A percentile compares a stretch with the other conserved stretches of the same genome.
phyloP scores from a whole-genome alignment of 1,140 invertebrate genomes.

The Sipha flava region DNA sequence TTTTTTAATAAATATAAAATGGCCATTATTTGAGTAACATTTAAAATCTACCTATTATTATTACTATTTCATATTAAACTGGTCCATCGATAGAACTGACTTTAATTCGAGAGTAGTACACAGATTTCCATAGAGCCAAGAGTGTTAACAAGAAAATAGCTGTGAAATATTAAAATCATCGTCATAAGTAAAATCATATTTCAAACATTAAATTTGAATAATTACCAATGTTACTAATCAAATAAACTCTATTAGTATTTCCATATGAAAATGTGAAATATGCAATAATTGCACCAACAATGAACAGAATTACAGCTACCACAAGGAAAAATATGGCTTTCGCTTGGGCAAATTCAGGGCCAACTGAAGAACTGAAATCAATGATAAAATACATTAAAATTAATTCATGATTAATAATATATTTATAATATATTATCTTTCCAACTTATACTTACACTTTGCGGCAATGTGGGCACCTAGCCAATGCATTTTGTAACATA shows the following conservation, averaged over 20 bases:
- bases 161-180: conserved; percentile 39
- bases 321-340: conserved; percentile 73
- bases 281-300: conserved; percentile 73
- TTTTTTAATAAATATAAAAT: background rate
- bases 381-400: background rate
- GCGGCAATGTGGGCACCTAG: conserved; percentile 90
- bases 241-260: conserved; percentile 61
- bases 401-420: background rate
- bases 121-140: conserved; percentile 63
- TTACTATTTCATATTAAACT: background rate
- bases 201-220: conserved; percentile 33
- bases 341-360: conserved; percentile 68
- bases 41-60: background rate
- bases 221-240: conserved; percentile 71
- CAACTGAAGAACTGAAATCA: conserved; percentile 65
- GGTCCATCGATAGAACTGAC: conserved; percentile 77
- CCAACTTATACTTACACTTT: conserved; percentile 54
- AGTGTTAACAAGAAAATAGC: conserved; percentile 65
- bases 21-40: background rate
- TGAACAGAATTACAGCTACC: conserved; percentile 59
- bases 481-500: conserved; percentile 82
- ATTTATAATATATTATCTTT: background rate
- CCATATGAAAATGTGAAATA: conserved; percentile 50
- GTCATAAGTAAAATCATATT: background rate
- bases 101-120: conserved; percentile 85